Base-by-base conservation (phyloP, 1,140 invertebrate species). In the Megalopta genalis region DNA sequence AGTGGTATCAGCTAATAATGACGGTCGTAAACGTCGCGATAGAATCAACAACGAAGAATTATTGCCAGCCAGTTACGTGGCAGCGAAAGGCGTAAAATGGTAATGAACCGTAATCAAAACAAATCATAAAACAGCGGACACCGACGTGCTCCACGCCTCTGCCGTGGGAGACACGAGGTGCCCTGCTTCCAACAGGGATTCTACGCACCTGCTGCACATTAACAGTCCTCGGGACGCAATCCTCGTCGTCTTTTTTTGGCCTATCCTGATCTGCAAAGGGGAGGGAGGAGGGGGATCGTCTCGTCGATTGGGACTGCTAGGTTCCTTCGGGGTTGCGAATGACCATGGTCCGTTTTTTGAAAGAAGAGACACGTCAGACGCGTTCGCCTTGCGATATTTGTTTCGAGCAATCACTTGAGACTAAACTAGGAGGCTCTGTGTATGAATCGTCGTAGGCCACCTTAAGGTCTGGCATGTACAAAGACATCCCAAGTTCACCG, bases 91-190 rank as follows among this genome's bases (percentile, higher is more conserved):
- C 88, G 88, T 88, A 83, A 90, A 88, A 90, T 89, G 89, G 84
- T 92, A 93, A 93, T 91, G 89, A 92, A 91, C 87, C 88, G 89
- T 88, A 91, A 92, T 92, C 90, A 90, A 93, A 92, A 93, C 91
- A 91, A 92, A 92, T 91, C 89, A 90, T 91, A 92, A 90, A 90
- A 77, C 78, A 87, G 81, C 83, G 69, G 81, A 82, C 60, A 57
- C 39, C 54, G 16, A 1, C 18, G 16, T 1, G 59, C 59, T 32
- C 59, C 59, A 57, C 63, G 25, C 23, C 39, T 46, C 70, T 54
- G 27, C 25, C 59, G n/a, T 39, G 42, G 69, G 78, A 57, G 64
- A 64, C 18, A n/a, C 49, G 8, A 10, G 23, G 10, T n/a, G 23
- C 80, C 62, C 69, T 7, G 67, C 67, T 63, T 32, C 18, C 14